Conservation (phyloP, 2,797 vertebrate species). For the Triplophysa bombifrons region DNA sequence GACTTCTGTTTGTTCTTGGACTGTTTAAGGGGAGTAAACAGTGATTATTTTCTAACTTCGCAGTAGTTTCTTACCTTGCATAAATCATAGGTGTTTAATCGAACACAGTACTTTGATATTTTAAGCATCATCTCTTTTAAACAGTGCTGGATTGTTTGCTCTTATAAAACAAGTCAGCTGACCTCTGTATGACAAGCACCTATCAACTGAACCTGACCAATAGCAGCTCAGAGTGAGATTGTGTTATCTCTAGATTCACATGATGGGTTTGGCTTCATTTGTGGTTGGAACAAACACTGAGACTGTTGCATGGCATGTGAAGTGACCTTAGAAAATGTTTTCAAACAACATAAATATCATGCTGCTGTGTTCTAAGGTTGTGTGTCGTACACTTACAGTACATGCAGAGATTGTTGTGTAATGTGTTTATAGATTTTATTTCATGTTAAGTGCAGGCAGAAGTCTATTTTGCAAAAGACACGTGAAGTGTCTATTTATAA, state of each 20-base stretch:
- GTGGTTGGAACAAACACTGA: slow-evolving; percentile 16
- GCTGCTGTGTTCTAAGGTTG: neutral
- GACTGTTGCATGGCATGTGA: neutral
- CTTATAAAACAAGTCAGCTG: slow-evolving; percentile 32
- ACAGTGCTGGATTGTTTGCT: neutral
- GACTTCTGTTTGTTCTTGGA: neutral
- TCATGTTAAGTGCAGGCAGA: neutral
- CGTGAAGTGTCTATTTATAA: neutral
- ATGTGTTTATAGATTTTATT: neutral
- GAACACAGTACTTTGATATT: neutral
- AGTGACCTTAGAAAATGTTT: neutral
- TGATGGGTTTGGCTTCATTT: neutral
- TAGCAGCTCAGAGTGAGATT: neutral
- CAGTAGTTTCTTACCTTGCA: neutral
- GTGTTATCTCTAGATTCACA: neutral
- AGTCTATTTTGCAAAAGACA: neutral
- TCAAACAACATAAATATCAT: neutral
- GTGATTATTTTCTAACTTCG: neutral
- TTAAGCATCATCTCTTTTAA: neutral
- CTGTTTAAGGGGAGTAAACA: neutral
- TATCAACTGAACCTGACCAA: slow-evolving; percentile 8
- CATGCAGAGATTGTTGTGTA: too few species aligned
- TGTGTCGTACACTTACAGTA: neutral
- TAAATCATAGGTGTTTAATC: neutral
- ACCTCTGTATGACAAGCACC: slow-evolving; percentile 20